Evolutionary conservation across 2,888 invertebrate species (phyloP), one percentile per base, ranked within the genome.

Genomic region (Prosapia bicincta): DNA sequence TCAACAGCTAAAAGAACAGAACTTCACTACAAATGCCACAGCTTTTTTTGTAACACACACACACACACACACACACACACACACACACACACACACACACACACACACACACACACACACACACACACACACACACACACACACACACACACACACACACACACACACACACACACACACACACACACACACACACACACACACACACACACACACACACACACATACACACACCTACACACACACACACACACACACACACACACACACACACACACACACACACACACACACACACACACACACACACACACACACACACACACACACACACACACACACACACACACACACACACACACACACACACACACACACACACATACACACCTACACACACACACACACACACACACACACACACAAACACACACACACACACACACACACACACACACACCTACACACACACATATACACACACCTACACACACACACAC

Each of bases 81-180:
- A n/a, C n/a, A n/a, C n/a, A n/a, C n/a, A n/a, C n/a, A n/a, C n/a
- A n/a, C n/a, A n/a, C n/a, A n/a, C n/a, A n/a, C n/a, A n/a, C n/a
- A 66, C 66, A 66, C 66, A 66, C 66, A 66, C 66, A 66, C 66
- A 66, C 66, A 66, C 66, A 66, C 66, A 66, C 66, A 66, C 66
- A 66, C 66, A 66, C 66, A 66, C 66, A 66, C 26, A 68, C 26
- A 68, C 25, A 68, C 68, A 68, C 25, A 68, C 68, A 68, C 68
- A 68, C 68, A 68, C 68, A 68, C 68, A 68, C 68, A 68, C 68
- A 68, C 68, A 68, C 68, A 68, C 68, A 68, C 68, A 68, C 68
- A 68, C 68, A 68, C 68, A 68, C 68, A 68, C 68, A 68, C 68
- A 68, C 68, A 68, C 68, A 68, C 68, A 68, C 68, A 68, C 68